Percentiles rank a stretch among this genome's conserved stretches.
Conservation (phyloP, 1,140 invertebrate genomes). For the Xylocopa sonorina region DNA sequence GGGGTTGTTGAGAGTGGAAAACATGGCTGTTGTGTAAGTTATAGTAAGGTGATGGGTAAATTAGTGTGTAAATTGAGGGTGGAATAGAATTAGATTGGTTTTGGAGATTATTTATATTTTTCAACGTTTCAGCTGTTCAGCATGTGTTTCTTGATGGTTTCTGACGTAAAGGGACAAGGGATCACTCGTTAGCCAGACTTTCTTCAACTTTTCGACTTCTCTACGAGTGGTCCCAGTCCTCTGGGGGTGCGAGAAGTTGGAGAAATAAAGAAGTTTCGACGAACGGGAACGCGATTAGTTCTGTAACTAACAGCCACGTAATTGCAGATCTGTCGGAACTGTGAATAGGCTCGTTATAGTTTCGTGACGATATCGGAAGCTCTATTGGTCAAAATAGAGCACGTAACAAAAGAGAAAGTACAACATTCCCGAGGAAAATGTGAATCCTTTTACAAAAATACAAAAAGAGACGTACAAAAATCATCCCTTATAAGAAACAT, state of each 20-base stretch:
- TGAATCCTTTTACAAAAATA: no score
- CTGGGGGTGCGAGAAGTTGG: neutral
- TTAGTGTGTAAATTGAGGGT: no score
- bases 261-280: slow-evolving; percentile 26
- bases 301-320: slow-evolving; percentile 9
- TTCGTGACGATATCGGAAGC: slow-evolving; percentile 5
- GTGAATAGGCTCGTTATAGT: slow-evolving; percentile 10
- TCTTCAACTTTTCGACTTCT: slow-evolving; percentile 18
- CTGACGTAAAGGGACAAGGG: neutral
- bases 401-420: no score
- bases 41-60: no score
- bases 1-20: no score
- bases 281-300: neutral
- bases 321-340: slow-evolving; percentile 8
- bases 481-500: no score
- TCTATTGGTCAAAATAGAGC: neutral
- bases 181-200: slow-evolving; percentile 33
- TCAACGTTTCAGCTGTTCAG: no score
- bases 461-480: no score
- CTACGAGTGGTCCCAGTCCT: neutral
- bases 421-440: no score
- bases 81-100: no score
- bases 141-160: neutral
- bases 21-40: no score
- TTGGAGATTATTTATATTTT: no score